Conservation (phyloP, 2,888 invertebrate genomes). For the Entomobrya proxima region DNA sequence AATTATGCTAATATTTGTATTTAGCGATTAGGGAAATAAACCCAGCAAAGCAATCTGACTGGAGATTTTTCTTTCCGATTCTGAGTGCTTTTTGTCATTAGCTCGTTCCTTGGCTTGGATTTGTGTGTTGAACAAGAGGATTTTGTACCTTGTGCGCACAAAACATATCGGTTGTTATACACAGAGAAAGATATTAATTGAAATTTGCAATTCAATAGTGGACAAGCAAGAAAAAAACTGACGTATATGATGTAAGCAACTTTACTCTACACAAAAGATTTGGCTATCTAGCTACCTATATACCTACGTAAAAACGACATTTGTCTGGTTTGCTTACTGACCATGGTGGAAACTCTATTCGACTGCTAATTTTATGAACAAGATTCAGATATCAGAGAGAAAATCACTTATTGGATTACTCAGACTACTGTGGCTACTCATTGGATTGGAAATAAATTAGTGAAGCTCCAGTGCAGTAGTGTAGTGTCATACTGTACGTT, state of each 20-base stretch:
- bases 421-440: not conserved
- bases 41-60: no score
- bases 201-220: conserved; percentile 36
- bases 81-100: no score
- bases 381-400: conserved; percentile 14
- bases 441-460: conserved; percentile 7
- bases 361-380: no score
- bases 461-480: not conserved
- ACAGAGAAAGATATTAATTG: not conserved
- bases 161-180: no score
- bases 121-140: conserved; percentile 5
- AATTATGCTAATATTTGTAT: no score
- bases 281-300: no score
- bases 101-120: no score
- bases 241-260: not conserved
- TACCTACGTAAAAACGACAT: not conserved
- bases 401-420: conserved; percentile 32
- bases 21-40: no score
- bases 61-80: no score
- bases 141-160: not conserved
- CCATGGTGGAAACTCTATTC: conserved; percentile 4
- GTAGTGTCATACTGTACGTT: not conserved
- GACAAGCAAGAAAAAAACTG: not conserved
- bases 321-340: not conserved
- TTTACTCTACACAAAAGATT: no score